Conservation (phyloP, 2,888 invertebrate species). For the Venusia cambrica region DNA sequence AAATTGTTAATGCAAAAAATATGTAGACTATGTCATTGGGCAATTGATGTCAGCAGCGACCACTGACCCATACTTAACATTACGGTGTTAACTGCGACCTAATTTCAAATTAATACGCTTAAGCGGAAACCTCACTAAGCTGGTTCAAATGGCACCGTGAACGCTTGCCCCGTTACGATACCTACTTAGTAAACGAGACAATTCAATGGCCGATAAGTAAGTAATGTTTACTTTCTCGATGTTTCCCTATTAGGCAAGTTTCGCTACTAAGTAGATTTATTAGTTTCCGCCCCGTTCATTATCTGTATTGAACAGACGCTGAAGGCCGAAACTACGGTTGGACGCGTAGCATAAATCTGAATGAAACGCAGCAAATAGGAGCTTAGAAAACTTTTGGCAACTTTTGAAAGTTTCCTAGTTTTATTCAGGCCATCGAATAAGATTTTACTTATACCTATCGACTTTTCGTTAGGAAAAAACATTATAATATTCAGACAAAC, state of each 20-base stretch:
- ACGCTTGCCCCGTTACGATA: conserved; percentile 46
- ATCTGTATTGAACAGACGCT: conserved; percentile 60
- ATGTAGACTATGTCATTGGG: conserved; percentile 24
- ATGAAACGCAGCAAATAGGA: conserved; percentile 65
- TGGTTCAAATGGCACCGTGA: conserved; percentile 70
- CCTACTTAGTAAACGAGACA: conserved; percentile 39
- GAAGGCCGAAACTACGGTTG: conserved; percentile 41
- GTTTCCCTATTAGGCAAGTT: conserved; percentile 71
- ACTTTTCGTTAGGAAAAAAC: too few species aligned
- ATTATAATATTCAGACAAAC: too few species aligned
- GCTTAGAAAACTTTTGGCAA: conserved; percentile 51
- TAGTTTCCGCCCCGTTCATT: conserved; percentile 79
- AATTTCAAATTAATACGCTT: conserved; percentile 80
- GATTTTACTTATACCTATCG: not conserved
- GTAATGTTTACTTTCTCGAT: conserved; percentile 60
- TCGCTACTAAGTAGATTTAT: conserved; percentile 75
- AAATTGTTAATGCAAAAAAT: too few species aligned
- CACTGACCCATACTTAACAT: conserved; percentile 71
- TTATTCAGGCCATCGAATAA: conserved; percentile 35
- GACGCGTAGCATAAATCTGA: conserved; percentile 76
- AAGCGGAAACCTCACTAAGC: conserved; percentile 79
- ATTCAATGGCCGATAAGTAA: conserved; percentile 48
- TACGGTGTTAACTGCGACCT: conserved; percentile 73
- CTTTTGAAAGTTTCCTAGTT: conserved; percentile 54
- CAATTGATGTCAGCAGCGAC: conserved; percentile 36